These are phyloP conservation scores for Atractosteus spatula DNA, from an alignment of 2,113 vertebrate genomes.

Conservation along the genomic window DNA sequence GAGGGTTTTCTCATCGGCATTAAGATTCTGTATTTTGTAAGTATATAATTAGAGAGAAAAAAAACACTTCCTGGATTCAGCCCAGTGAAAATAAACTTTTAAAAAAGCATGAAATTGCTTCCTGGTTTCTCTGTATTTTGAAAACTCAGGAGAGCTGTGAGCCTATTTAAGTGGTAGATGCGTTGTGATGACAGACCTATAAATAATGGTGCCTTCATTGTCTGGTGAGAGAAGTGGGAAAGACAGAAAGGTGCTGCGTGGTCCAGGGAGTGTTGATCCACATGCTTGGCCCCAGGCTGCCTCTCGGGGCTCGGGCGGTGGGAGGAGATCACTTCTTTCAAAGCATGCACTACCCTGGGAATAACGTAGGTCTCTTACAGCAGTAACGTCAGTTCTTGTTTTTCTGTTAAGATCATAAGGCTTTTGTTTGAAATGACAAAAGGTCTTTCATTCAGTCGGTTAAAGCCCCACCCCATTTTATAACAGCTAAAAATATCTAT, in stretches of 20 bases:
- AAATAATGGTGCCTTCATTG: neutral
- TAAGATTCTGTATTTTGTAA: too few relatives aligned
- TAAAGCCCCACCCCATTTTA: conserved; percentile 18
- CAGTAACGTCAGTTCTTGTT: conserved; percentile 27
- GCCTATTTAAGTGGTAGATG: conserved; percentile 5
- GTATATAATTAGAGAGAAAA: neutral
- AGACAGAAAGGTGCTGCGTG: neutral
- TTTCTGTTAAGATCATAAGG: conserved; percentile 26
- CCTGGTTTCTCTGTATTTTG: conserved; percentile 13
- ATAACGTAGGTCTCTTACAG: neutral
- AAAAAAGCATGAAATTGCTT: conserved; percentile 23
- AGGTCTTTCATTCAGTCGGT: conserved; percentile 21
- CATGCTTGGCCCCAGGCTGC: neutral
- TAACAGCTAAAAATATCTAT: conserved; percentile 19
- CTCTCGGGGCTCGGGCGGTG: neutral
- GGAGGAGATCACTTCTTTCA: neutral
- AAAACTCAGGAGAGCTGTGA: neutral
- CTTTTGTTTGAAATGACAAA: conserved; percentile 25
- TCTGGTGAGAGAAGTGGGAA: neutral
- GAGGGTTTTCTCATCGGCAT: conserved; percentile 3
- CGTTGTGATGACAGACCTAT: neutral
- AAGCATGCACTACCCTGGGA: neutral
- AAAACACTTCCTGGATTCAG: neutral
- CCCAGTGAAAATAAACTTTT: conserved; percentile 16
- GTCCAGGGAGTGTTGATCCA: neutral